Base-by-base conservation (phyloP, 2,797 vertebrate genomes). In the Kryptopterus vitreolus region DNA sequence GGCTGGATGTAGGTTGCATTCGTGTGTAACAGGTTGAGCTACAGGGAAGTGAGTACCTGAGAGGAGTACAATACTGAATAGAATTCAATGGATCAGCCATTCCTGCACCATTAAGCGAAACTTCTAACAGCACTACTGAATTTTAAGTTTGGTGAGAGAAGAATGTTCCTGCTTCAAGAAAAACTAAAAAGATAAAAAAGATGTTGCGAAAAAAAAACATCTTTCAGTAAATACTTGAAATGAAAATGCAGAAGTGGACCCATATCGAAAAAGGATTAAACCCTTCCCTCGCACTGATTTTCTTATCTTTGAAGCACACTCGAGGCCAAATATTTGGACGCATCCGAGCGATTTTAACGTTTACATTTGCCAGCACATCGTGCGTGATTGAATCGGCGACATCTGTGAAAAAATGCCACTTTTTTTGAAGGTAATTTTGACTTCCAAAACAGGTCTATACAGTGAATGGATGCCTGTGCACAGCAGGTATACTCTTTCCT, bases 41-140 rank as follows among this genome's bases (percentile, higher is more conserved):
- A 33, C n/a, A 73, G 69, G 4, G 71, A 73, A 53, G 33, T 73
- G 53, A 58, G 53, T 52, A 43, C 71, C 52, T 57, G 31, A 57
- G 52, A 53, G 69, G 22, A 22, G 69, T n/a, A 33, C 20, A 35
- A 11, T 13, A 55, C 70, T 16, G 31, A 15, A 73, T 55, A 57
- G 31, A 24, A 73, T 57, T 31, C 15, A 18, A 26, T 26, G 24
- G 38, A 55, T 57, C 69, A 71, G 48, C 1, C 31, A 55, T 15
- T 35, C 55, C 22, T 31, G 16, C 57, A 35, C 22, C 12, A 57
- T 57, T 55, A 72, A 69, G 18, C 26, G 43, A 48, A 38, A 10
- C 35, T 46, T 46, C 48, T n/a, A 48, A 26, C 24, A 69, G 24
- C 46, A 18, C 46, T 26, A 26, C 13, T 26, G n/a, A 48, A 69